Conservation (phyloP, 1,140 invertebrate species). For the Watersipora subatra region DNA sequence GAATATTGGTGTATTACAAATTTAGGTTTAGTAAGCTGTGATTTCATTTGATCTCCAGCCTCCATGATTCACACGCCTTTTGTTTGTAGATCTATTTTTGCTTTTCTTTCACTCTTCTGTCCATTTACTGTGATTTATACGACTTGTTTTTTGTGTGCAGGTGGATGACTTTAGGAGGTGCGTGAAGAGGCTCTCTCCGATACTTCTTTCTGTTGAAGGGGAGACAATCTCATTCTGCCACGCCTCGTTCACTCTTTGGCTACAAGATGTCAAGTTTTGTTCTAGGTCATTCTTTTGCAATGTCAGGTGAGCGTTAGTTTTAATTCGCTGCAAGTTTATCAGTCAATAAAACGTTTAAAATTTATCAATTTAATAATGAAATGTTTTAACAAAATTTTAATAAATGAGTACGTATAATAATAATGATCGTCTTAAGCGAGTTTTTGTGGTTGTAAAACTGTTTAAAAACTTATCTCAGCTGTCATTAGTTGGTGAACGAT, state of each 20-base stretch:
- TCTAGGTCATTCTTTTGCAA: slow-evolving; percentile 84
- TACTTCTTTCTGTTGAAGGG: slow-evolving; percentile 42
- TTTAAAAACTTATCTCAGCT: not conserved
- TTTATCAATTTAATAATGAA: not conserved
- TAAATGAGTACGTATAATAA: not conserved
- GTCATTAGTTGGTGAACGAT: not conserved
- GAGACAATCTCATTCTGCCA: slow-evolving; percentile 58
- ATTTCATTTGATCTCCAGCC: too few species aligned
- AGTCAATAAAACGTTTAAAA: not conserved
- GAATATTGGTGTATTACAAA: too few species aligned
- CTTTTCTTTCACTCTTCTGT: not conserved
- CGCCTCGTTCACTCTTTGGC: slow-evolving; percentile 83
- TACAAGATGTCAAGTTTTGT: slow-evolving; percentile 88
- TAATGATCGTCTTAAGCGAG: too few species aligned
- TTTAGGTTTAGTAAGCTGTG: too few species aligned
- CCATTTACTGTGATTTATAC: not conserved
- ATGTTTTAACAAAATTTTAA: not conserved
- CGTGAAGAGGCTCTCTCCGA: slow-evolving; percentile 61
- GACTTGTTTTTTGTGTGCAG: slow-evolving; percentile 45
- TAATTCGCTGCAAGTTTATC: not conserved
- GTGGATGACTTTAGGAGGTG: slow-evolving; percentile 71
- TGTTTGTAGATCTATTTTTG: not conserved
- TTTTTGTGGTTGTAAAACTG: not conserved
- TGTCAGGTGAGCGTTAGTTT: slow-evolving; percentile 40
- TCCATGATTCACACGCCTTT: too few species aligned